Base-by-base conservation (phyloP, 2,888 invertebrate species). In the Dascillus cervinus region DNA sequence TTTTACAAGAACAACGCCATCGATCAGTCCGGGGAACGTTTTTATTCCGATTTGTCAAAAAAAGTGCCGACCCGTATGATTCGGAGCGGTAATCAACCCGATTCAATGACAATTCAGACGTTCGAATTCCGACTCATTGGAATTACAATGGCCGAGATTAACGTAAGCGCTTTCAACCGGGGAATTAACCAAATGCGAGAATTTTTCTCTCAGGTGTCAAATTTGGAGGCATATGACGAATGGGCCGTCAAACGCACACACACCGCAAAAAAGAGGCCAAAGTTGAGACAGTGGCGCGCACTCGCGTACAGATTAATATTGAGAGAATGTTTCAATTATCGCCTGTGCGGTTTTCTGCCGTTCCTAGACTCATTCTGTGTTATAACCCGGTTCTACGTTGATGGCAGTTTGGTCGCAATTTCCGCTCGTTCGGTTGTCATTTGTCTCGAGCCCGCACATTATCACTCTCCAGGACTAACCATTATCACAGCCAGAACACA, bases 11-110 rank as follows among this genome's bases (percentile, higher is more conserved):
- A n/a, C n/a, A n/a, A n/a, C n/a, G 34, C 31, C 44, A 46, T 44
- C 46, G 46, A 46, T 46, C 42, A 41, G 42, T 44, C 42, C 36
- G 38, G 36, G n/a, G n/a, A n/a, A n/a, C n/a, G n/a, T n/a, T n/a
- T n/a, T n/a, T n/a, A n/a, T n/a, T n/a, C n/a, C n/a, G n/a, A n/a
- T n/a, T n/a, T n/a, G n/a, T n/a, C n/a, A n/a, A n/a, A 42, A 40
- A 39, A 44, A 39, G 39, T 42, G 41, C 39, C 42, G 39, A 44
- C 43, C 41, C 37, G 41, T 37, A 37, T 40, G 36, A 33, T 20
- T 28, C 41, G 34, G 39, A 43, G 34, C 38, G 32, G 34, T 31
- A 39, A 39, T 39, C 34, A 39, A 37, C 34, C 34, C 29, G 20
- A 37, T 37, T 32, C 32, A 29, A 29, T 37, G 37, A 41, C 32